Evolutionary conservation across 1,140 invertebrate species (phyloP).

Genomic region (Drosophila chauvacae): DNA sequence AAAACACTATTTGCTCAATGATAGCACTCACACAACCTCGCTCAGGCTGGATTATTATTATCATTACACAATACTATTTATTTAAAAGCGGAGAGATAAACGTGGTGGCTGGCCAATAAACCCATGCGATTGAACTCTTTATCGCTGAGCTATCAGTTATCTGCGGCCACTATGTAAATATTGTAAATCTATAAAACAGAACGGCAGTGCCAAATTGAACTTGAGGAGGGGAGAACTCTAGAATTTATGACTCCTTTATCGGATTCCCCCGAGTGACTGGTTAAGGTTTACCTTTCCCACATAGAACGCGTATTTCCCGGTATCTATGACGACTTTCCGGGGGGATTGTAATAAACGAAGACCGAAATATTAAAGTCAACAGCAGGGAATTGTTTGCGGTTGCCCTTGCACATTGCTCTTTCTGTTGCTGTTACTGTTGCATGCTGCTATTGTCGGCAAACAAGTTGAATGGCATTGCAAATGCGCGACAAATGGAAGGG

Average conservation of each 20-base stretch:
- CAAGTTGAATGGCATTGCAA: constrained; percentile 79
- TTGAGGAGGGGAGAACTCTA: constrained; percentile 21
- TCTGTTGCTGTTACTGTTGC: constrained; percentile 28
- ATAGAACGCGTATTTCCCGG: constrained; percentile 34
- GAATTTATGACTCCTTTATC: constrained; percentile 66
- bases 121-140: constrained; percentile 79
- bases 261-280: constrained; percentile 31
- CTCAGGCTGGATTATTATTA: constrained; percentile 52
- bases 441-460: constrained; percentile 40
- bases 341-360: constrained; percentile 43
- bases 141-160: constrained; percentile 48
- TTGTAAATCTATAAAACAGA: constrained; percentile 62
- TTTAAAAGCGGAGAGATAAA: constrained; percentile 38
- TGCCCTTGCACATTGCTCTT: constrained; percentile 15
- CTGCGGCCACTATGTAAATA: constrained; percentile 59
- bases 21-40: constrained; percentile 27
- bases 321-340: constrained; percentile 44
- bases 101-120: constrained; percentile 60
- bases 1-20: constrained; percentile 36
- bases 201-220: constrained; percentile 66
- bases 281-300: constrained; percentile 76
- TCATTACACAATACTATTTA: constrained; percentile 59
- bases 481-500: constrained; percentile 53
- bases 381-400: constrained; percentile 52
- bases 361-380: constrained; percentile 75